These are phyloP conservation scores for Arizona elegans DNA, from an alignment of 2,113 vertebrate species.

Conservation along the genomic window DNA sequence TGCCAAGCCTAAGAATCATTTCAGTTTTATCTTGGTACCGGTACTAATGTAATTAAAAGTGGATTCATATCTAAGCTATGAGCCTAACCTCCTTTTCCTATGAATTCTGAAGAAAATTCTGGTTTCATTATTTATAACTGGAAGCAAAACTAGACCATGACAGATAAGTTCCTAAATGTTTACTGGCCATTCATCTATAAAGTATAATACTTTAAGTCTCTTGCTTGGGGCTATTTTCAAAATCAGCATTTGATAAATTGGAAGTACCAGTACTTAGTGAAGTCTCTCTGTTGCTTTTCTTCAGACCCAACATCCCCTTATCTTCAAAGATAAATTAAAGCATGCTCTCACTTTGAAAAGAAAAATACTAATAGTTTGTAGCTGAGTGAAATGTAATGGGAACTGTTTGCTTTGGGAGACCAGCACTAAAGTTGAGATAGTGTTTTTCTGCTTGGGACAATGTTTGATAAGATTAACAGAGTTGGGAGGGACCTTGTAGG, in stretches of 20 bases:
- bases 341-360: background rate
- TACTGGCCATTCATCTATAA: constrained; percentile 75
- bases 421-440: background rate
- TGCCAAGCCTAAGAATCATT: constrained; percentile 38
- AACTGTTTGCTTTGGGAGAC: background rate
- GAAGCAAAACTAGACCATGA: constrained; percentile 72
- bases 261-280: constrained; percentile 45
- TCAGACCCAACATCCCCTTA: constrained; percentile 34
- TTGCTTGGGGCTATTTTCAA: constrained; percentile 70
- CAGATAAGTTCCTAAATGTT: constrained; percentile 69
- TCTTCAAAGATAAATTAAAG: constrained; percentile 49
- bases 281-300: constrained; percentile 50
- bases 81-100: constrained; percentile 53
- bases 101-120: constrained; percentile 65
- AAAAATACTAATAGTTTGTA: background rate
- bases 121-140: constrained; percentile 70
- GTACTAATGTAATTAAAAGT: constrained; percentile 62
- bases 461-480: background rate
- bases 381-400: background rate
- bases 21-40: constrained; percentile 46
- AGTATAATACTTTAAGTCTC: constrained; percentile 72
- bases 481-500: too few relatives aligned
- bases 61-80: constrained; percentile 56
- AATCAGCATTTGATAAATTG: constrained; percentile 74
- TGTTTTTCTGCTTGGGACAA: background rate